Conservation (phyloP, 2,888 invertebrate genomes). For the Ormyrus pomaceus region DNA sequence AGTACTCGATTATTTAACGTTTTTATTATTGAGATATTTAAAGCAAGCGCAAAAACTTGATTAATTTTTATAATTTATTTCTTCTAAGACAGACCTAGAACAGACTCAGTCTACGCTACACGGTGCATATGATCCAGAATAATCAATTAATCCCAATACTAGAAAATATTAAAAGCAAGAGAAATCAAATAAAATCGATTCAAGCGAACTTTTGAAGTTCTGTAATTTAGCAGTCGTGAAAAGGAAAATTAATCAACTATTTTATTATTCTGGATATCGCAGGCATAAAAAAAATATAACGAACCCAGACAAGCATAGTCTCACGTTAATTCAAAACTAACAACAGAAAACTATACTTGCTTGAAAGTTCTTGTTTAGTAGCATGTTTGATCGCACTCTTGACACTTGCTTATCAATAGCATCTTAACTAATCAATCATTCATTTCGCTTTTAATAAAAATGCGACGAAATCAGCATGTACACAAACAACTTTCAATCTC, state of each 20-base stretch:
- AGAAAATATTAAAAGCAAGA: constrained; percentile 7
- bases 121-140: constrained; percentile 73
- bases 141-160: constrained; percentile 61
- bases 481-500: constrained; percentile 32
- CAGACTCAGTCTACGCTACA: constrained; percentile 75
- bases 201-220: no score
- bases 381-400: constrained; percentile 49
- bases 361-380: constrained; percentile 37
- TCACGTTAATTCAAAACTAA: constrained; percentile 12
- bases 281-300: constrained; percentile 35
- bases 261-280: constrained; percentile 56
- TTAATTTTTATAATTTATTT: constrained; percentile 38
- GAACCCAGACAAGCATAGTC: constrained; percentile 45
- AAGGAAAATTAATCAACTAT: not conserved
- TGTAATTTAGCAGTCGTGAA: not conserved
- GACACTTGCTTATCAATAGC: constrained; percentile 49
- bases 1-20: constrained; percentile 20
- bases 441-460: constrained; percentile 1
- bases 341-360: constrained; percentile 51
- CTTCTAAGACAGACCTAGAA: constrained; percentile 75
- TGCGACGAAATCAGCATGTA: constrained; percentile 14
- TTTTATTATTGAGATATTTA: constrained; percentile 1
- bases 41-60: constrained; percentile 40
- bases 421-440: constrained; percentile 45
- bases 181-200: constrained; percentile 11